A percentile compares a stretch with the other conserved stretches of the same genome.
Evolutionary conservation across 2,113 vertebrate genomes (phyloP).

Genomic region (Rhea americana): DNA sequence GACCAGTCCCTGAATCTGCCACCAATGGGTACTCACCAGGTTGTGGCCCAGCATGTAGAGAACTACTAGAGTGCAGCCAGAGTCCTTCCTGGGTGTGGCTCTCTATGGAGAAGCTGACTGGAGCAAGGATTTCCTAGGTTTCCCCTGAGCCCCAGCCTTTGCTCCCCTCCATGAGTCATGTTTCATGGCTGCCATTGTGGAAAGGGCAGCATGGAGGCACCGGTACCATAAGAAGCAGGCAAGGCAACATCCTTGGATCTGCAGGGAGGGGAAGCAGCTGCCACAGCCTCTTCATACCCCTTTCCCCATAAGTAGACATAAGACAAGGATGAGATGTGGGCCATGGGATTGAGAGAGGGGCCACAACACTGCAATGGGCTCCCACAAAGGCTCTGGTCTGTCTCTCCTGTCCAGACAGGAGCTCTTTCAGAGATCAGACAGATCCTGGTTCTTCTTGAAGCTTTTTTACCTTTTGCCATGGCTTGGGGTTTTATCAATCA

Average conservation of each 20-base stretch:
- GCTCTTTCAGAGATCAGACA: background rate
- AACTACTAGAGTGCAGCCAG: background rate
- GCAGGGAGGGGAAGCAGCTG: too few relatives aligned
- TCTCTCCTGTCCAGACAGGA: too few relatives aligned
- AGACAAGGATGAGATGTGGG: too few relatives aligned
- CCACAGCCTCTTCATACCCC: background rate
- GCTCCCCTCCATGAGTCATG: background rate
- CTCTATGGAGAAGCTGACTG: background rate
- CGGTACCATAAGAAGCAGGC: background rate
- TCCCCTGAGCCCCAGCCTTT: accelerated
- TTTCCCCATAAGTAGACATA: background rate
- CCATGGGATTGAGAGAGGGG: background rate
- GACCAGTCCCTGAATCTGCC: too few relatives aligned
- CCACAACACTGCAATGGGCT: too few relatives aligned
- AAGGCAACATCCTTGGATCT: too few relatives aligned
- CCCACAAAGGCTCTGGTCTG: background rate
- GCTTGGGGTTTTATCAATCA: background rate
- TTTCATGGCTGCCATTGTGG: background rate
- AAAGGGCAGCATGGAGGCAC: too few relatives aligned
- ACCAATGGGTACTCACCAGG: background rate
- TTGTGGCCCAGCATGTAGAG: accelerated
- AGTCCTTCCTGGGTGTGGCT: background rate
- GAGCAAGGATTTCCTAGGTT: background rate
- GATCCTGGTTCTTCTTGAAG: background rate
- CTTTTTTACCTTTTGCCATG: background rate